phyloP scores from a whole-genome alignment of 2,888 invertebrate genomes.

The Acleris holmiana region DNA sequence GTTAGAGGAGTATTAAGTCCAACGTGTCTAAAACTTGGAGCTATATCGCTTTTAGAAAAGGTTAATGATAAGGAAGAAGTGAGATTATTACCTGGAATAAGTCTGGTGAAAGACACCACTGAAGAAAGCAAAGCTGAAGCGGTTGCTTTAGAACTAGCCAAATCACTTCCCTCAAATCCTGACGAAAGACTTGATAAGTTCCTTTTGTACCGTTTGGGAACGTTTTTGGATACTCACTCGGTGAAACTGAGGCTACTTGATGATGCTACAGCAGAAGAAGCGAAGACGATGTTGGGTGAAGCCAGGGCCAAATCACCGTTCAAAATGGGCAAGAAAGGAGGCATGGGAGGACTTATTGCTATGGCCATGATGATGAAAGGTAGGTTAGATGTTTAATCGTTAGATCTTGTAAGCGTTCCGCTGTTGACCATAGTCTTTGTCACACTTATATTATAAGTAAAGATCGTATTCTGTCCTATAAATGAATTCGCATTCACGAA shows the following conservation, averaged over 20 bases:
- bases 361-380: conserved; percentile 87
- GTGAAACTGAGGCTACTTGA: conserved; percentile 88
- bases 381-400: conserved; percentile 46
- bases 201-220: conserved; percentile 87
- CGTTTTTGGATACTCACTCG: conserved; percentile 88
- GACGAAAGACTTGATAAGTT: conserved; percentile 89
- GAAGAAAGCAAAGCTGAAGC: conserved; percentile 84
- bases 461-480: no score
- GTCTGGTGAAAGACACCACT: conserved; percentile 86
- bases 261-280: conserved; percentile 81
- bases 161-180: conserved; percentile 88
- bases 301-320: conserved; percentile 68
- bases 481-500: no score
- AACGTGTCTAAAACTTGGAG: conserved; percentile 62
- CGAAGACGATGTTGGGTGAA: conserved; percentile 73
- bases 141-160: conserved; percentile 85
- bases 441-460: neutral
- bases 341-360: conserved; percentile 79
- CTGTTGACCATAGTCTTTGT: neutral
- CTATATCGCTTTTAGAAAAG: conserved; percentile 58
- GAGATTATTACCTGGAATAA: conserved; percentile 70
- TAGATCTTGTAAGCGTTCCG: neutral
- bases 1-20: conserved; percentile 57
- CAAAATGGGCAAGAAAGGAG: conserved; percentile 64
- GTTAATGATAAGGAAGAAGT: conserved; percentile 61